phyloP scores from a whole-genome alignment of 2,113 vertebrate species.

The Leucosticte australis region DNA sequence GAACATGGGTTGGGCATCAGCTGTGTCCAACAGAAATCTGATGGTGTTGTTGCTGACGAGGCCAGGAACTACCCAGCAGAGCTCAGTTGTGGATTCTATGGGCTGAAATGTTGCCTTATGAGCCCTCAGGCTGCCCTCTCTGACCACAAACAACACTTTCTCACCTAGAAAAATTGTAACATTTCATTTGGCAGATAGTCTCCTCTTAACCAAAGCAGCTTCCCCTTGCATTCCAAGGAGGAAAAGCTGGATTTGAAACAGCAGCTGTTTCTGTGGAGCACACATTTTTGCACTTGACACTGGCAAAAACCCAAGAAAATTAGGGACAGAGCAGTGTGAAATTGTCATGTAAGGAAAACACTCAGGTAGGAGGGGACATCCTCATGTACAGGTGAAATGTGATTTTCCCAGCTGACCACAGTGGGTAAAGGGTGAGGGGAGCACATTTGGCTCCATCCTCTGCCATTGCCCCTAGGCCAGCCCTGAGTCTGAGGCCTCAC shows the following conservation, averaged over 20 bases:
- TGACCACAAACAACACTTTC: neutral
- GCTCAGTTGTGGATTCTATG: neutral
- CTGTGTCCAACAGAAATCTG: neutral
- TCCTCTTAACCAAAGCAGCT: neutral
- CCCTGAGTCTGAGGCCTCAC: neutral
- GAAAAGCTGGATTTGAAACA: neutral
- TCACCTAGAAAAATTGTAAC: neutral
- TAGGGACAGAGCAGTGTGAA: neutral
- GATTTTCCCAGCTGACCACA: neutral
- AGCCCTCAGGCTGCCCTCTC: neutral
- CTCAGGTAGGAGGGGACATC: neutral
- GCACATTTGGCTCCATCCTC: neutral
- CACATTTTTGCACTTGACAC: neutral
- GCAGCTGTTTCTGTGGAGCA: neutral
- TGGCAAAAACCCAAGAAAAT: neutral
- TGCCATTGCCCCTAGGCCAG: neutral
- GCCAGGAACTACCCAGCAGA: neutral
- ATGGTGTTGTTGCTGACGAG: neutral
- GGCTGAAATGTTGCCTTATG: neutral
- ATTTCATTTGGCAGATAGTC: neutral
- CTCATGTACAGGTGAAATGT: rapidly evolving
- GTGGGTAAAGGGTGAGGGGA: neutral
- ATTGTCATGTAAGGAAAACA: neutral
- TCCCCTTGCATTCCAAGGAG: neutral
- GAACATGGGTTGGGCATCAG: neutral